These are phyloP conservation scores for Pristis pectinata DNA, from an alignment of 2,797 vertebrate species.

Conservation along the genomic window DNA sequence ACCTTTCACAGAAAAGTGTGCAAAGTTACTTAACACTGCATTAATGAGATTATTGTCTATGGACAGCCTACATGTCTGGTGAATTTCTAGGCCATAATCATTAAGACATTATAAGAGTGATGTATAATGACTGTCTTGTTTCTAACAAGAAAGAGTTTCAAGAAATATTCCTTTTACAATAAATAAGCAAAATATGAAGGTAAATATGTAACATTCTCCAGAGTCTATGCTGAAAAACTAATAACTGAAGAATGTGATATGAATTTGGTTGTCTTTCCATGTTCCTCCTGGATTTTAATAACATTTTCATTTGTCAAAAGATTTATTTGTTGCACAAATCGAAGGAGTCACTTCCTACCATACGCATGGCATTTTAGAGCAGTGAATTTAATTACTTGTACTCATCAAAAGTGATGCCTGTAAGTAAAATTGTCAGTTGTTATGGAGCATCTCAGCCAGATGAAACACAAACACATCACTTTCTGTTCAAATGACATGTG, in stretches of 20 bases:
- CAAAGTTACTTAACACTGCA: no score
- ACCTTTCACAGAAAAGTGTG: no score
- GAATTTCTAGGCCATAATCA: no score
- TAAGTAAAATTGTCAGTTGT: not conserved
- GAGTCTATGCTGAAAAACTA: not conserved
- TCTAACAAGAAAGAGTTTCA: not conserved
- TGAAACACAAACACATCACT: not conserved
- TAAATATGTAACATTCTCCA: not conserved
- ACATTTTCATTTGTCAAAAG: not conserved
- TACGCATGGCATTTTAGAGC: not conserved
- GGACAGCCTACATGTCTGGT: no score
- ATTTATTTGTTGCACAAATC: slow-evolving; percentile 12
- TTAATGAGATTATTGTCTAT: no score
- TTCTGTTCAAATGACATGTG: slow-evolving; percentile 25
- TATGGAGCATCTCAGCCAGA: not conserved
- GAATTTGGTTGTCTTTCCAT: not conserved
- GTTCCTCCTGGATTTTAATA: not conserved
- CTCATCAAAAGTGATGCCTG: not conserved
- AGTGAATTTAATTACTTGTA: not conserved
- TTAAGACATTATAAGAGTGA: not conserved
- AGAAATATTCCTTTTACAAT: not conserved
- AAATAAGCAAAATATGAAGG: not conserved
- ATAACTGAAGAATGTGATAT: not conserved
- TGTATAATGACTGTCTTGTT: not conserved
- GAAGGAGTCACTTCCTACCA: not conserved